phyloP scores from a whole-genome alignment of 2,113 vertebrate species.

The Gnathonemus longibarbis region DNA sequence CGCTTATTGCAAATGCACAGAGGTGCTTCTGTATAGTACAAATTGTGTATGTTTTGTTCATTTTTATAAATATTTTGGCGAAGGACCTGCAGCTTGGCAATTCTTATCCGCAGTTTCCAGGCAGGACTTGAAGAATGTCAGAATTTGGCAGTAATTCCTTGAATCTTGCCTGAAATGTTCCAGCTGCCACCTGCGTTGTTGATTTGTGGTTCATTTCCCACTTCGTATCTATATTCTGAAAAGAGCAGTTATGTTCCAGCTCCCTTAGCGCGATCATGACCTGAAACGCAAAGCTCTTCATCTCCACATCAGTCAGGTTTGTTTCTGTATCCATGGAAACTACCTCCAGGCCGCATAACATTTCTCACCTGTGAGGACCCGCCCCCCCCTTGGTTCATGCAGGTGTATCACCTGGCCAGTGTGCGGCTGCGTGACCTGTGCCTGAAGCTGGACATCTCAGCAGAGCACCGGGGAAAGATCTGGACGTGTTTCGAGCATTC shows the following conservation, averaged over 20 bases:
- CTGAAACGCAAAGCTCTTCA: neutral
- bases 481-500: conserved; percentile 94
- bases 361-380: neutral
- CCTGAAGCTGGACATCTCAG: conserved; percentile 77
- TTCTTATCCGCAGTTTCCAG: neutral
- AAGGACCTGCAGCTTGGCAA: neutral
- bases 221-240: neutral
- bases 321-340: neutral
- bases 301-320: neutral
- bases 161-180: neutral
- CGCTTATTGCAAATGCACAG: neutral
- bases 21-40: neutral
- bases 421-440: conserved; percentile 89
- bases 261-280: neutral
- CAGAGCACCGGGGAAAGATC: conserved; percentile 84
- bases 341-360: neutral
- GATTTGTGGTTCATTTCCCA: neutral
- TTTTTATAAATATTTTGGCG: neutral
- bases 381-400: neutral
- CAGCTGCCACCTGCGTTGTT: neutral
- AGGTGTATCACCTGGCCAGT: conserved; percentile 94
- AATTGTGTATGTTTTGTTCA: neutral
- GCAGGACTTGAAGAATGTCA: neutral
- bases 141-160: neutral
- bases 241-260: neutral